Conservation (phyloP, 2,113 vertebrate genomes). For the Gymnarchus niloticus region DNA sequence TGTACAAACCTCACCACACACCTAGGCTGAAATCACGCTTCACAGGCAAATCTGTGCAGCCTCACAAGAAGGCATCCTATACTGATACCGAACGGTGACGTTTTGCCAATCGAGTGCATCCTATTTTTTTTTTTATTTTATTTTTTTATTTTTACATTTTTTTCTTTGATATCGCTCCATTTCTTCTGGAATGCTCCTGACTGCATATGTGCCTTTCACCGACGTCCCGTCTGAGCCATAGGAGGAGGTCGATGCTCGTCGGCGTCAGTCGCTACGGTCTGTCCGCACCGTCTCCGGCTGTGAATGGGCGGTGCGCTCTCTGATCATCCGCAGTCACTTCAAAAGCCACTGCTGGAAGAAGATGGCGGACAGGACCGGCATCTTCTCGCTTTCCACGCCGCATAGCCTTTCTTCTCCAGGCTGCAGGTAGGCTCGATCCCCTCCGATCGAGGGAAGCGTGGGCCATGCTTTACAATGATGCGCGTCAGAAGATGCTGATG, state of each 20-base stretch:
- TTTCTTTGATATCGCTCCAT: neutral
- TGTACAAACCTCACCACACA: neutral
- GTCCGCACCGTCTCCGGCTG: slow-evolving; percentile 21
- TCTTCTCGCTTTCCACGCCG: slow-evolving; percentile 68
- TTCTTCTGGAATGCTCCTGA: neutral
- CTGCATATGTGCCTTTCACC: neutral
- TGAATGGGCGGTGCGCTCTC: slow-evolving; percentile 27
- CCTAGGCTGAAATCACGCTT: too few relatives aligned
- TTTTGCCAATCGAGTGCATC: neutral
- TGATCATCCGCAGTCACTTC: slow-evolving; percentile 41
- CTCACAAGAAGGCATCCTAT: neutral
- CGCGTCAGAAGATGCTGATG: neutral
- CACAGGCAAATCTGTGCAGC: neutral
- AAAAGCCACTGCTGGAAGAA: slow-evolving; percentile 51
- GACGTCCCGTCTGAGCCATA: neutral
- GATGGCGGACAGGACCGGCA: slow-evolving; percentile 71
- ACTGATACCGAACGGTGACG: neutral
- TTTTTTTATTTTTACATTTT: neutral
- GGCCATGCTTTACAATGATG: too few relatives aligned
- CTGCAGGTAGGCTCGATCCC: slow-evolving; percentile 56
- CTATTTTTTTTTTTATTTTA: neutral
- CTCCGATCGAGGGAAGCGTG: too few relatives aligned
- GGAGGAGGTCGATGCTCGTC: slow-evolving; percentile 8
- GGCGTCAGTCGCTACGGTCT: slow-evolving; percentile 21
- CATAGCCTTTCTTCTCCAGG: slow-evolving; percentile 66